Evolutionary conservation across 2,113 vertebrate species (phyloP), one percentile per base, ranked within the genome.

Genomic region (Atherinomorus stipes): DNA sequence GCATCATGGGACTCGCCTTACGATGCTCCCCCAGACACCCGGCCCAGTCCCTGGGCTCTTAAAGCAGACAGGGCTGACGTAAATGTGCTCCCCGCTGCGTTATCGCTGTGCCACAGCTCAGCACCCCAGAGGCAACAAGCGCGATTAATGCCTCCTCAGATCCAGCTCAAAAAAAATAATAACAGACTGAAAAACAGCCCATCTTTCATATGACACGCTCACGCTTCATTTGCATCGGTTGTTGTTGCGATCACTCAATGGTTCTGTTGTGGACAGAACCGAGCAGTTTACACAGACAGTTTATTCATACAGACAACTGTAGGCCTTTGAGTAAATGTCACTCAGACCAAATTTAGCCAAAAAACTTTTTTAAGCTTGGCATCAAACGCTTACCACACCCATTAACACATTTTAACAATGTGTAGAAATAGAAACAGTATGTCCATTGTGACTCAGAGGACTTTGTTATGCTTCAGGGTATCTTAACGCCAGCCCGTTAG

Each of bases 41-140:
- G 71, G 21, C 74, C 80, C 34, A 65, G 63, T 89, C 91, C 86
- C 88, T 72, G 80, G 80, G 75, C 85, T 83, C 83, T 63, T 57
- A 68, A 21, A 76, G 71, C 85, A 91, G 89, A 87, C 85, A 62
- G 78, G 57, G 59, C 78, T 94, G 94, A 94, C 93, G 93, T 92
- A 93, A 91, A 93, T 90, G 83, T 59, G 58, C 63, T 85, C 89
- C 80, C 88, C 85, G 69, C 83, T 86, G 84, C 74, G 74, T 85
- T 89, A 80, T 85, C 89, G 47, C 69, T 13, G 45, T 74, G 69
- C 71, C 64, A 21, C 74, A 77, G 61, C 71, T 58, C 67, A n/a
- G 70, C 62, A 44, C 85, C 81, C 74, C 40, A 28, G 85, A 76
- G 90, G 80, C 58, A 21, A 4, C 71, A 62, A 51, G 67, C 47